Percentiles rank a stretch among this genome's conserved stretches.
These are phyloP conservation scores for Danio choprae DNA, from an alignment of 2,797 vertebrate species.

Conservation along the genomic window DNA sequence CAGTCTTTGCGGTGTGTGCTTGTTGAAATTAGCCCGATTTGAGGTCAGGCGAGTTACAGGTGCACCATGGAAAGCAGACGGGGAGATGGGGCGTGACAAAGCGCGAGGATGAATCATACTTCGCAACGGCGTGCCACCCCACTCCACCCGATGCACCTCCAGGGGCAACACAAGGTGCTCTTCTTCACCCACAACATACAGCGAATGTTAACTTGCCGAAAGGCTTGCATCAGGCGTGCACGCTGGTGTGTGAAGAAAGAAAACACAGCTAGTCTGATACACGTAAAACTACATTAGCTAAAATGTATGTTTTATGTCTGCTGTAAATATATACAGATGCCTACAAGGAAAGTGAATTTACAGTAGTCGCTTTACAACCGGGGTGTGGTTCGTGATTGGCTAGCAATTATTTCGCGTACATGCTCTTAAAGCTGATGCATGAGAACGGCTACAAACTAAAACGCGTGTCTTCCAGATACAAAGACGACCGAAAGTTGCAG, in stretches of 20 bases:
- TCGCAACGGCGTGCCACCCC: constrained; percentile 32
- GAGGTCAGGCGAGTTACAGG: constrained; percentile 72
- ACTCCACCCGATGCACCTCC: constrained; percentile 3
- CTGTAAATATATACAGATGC: background rate
- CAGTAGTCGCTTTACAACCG: constrained; percentile 27
- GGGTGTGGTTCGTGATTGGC: constrained; percentile 61
- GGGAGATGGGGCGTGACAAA: constrained; percentile 69
- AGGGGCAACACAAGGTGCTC: constrained; percentile 32
- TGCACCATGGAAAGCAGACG: constrained; percentile 58
- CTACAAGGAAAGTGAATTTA: background rate
- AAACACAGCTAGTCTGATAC: background rate
- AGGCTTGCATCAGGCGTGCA: background rate
- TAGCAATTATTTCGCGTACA: background rate
- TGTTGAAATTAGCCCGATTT: constrained; percentile 54
- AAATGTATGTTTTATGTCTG: background rate
- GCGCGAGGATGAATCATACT: constrained; percentile 70
- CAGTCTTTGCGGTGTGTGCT: background rate
- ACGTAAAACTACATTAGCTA: background rate
- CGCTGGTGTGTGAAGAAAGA: background rate
- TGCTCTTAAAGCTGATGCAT: background rate
- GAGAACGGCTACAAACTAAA: background rate
- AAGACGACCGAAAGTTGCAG: background rate
- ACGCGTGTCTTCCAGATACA: background rate
- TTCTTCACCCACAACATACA: background rate
- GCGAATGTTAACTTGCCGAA: background rate